Evolutionary conservation across 2,113 vertebrate species (phyloP), one percentile per base, ranked within the genome.

Genomic region (Thermophis baileyi): DNA sequence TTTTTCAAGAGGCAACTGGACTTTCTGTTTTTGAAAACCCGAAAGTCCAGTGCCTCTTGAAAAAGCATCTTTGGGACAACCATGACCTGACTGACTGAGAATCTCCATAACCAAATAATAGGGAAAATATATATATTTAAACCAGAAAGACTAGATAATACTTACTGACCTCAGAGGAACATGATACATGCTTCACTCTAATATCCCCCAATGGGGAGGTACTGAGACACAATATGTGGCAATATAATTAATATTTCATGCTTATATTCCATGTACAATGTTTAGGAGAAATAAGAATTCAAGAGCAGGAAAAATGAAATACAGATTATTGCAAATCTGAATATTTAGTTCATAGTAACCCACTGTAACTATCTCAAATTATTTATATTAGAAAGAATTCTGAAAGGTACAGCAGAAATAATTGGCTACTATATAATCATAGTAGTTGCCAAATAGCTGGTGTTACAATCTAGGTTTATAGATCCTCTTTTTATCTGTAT

Each of bases 51-150:
- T 54, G 18, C 18, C 18, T 54, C 53, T 54, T 54, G 53, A 54
- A 54, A 54, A 54, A 54, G 4, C 16, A 54, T 22, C 18, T 54
- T 54, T 54, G 53, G 14, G 18, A 53, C 18, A 54, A 22, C 53
- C 53, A 54, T 6, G 53, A 54, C 18, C 18, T 54, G 53, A 54
- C 22, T 54, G 53, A 54, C 18, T 20, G 53, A 54, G 18, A 54
- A 54, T 6, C 53, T 54, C 53, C 53, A 54, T 54, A 93, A 87
- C 88, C 89, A 91, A 92, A 81, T 81, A 25, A 40, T 47, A 6
- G 0, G 2, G 90, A 35, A 47, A 88, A 53, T 44, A 1, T 0
- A 54, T 89, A 46, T 25, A 30, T 85, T 1, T 4, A 2, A 0
- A 0, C 54, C 92, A 74, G 40, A 90, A 92, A 91, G n/a, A 88